Conservation (phyloP, 2,113 vertebrate species). For the Acrocephalus kingi region DNA sequence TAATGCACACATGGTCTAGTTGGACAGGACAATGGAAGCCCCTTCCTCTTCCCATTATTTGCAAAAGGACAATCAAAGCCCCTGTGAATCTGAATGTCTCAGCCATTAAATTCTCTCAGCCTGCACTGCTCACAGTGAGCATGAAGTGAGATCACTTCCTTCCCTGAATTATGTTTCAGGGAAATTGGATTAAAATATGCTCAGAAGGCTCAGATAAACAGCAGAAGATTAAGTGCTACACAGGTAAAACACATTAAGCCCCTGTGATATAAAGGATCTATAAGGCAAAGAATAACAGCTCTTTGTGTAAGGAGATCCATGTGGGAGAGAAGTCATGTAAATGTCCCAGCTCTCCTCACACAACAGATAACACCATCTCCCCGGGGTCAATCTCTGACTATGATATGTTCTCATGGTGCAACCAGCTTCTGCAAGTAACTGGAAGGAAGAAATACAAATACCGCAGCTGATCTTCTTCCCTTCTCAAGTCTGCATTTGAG, state of each 20-base stretch:
- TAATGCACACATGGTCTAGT: background rate
- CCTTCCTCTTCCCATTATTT: background rate
- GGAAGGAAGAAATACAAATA: background rate
- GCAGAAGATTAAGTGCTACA: background rate
- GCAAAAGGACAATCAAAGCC: background rate
- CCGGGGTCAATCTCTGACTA: background rate
- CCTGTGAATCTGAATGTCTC: background rate
- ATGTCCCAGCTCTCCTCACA: background rate
- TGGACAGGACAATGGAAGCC: background rate
- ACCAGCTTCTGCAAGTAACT: background rate
- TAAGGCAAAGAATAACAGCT: background rate
- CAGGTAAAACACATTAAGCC: background rate
- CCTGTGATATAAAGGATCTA: background rate
- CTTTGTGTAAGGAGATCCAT: background rate
- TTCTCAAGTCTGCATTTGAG: background rate
- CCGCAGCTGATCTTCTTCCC: background rate
- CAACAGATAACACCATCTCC: background rate
- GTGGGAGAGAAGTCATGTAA: background rate
- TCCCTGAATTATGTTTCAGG: background rate
- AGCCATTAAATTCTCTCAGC: background rate
- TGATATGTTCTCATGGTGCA: background rate
- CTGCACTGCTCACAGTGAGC: background rate
- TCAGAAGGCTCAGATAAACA: background rate
- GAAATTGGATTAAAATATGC: constrained; percentile 1
- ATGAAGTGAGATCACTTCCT: background rate